Conservation (phyloP, 2,797 vertebrate species). For the Stomatorhinus walkeri region DNA sequence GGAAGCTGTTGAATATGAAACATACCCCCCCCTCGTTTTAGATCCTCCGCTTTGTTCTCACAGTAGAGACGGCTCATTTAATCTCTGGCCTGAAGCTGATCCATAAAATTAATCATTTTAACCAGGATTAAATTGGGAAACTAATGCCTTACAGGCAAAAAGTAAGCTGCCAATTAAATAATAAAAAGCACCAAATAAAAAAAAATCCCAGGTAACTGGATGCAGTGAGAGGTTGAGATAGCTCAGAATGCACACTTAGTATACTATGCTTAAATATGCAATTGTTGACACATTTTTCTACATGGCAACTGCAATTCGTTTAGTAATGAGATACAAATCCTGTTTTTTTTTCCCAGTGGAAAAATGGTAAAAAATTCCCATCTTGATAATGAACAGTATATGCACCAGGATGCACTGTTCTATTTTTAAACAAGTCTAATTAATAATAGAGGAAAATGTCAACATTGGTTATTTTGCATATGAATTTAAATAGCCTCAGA, state of each 20-base stretch:
- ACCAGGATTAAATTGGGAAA: neutral
- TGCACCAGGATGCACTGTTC: neutral
- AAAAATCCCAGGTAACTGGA: neutral
- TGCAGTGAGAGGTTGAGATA: neutral
- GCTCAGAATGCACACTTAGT: neutral
- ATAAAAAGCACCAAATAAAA: neutral
- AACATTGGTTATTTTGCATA: neutral
- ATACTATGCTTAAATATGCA: neutral
- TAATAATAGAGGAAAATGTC: neutral
- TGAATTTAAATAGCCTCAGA: neutral
- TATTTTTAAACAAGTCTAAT: slow-evolving; percentile 10
- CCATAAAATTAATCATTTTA: slow-evolving; percentile 10
- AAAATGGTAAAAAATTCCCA: neutral
- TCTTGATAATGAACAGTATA: neutral
- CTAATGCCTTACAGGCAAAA: neutral
- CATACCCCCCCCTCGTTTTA: neutral
- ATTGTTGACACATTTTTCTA: neutral
- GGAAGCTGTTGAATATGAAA: slow-evolving; percentile 6
- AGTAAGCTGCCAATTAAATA: slow-evolving; percentile 3
- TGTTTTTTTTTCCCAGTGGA: neutral
- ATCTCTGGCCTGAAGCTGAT: neutral
- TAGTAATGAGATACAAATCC: neutral
- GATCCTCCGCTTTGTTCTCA: neutral
- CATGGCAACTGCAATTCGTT: neutral
- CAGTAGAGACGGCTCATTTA: neutral